These are phyloP conservation scores for Maccullochella peelii DNA, from an alignment of 2,113 vertebrate genomes.

Conservation along the genomic window DNA sequence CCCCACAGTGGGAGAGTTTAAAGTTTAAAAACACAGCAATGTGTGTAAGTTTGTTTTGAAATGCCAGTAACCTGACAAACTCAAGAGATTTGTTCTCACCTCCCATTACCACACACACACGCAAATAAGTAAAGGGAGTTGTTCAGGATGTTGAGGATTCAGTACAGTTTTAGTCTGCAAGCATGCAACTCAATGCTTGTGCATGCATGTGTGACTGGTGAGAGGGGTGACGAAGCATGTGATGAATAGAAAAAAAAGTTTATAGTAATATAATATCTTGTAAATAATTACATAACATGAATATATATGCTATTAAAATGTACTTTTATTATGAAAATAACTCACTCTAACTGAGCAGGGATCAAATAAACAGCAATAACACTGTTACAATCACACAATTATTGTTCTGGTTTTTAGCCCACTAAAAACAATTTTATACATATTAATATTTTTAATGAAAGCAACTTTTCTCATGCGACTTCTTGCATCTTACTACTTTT, in stretches of 20 bases:
- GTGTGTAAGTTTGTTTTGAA: conserved; percentile 2
- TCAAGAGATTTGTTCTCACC: background rate
- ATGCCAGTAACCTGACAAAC: background rate
- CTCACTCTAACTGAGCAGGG: background rate
- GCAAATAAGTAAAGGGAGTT: background rate
- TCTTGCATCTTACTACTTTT: background rate
- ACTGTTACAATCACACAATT: too few relatives aligned
- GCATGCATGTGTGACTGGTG: too few relatives aligned
- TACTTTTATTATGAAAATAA: background rate
- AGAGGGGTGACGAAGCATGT: too few relatives aligned
- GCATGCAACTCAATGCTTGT: background rate
- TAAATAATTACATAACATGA: background rate
- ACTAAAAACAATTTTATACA: background rate
- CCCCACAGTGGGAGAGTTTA: background rate
- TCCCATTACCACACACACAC: background rate
- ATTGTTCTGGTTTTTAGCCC: too few relatives aligned
- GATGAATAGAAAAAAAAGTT: too few relatives aligned
- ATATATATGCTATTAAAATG: background rate
- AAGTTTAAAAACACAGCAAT: background rate
- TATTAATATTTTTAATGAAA: too few relatives aligned
- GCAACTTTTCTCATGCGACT: too few relatives aligned
- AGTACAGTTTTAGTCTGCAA: background rate
- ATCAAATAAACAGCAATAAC: background rate
- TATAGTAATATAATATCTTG: too few relatives aligned
- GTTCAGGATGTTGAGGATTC: background rate